These are phyloP conservation scores for Scomberomorus guttatus DNA, from an alignment of 2,797 vertebrate genomes.

Conservation along the genomic window DNA sequence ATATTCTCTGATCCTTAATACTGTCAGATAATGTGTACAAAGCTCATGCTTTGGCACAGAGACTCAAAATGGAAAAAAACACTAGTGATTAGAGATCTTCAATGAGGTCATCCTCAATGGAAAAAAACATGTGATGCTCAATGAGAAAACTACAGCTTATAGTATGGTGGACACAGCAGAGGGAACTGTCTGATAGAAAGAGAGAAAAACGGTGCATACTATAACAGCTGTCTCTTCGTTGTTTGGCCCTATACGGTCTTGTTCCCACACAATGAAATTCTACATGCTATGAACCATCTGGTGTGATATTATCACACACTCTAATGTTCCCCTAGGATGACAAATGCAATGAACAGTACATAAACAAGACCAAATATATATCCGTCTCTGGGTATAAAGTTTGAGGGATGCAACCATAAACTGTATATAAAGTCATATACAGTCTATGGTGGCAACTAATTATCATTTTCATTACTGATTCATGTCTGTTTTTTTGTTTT, in stretches of 20 bases:
- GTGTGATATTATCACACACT: slow-evolving; percentile 20
- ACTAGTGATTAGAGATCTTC: slow-evolving; percentile 47
- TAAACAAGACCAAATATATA: slow-evolving; percentile 7
- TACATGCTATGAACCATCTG: slow-evolving; percentile 12
- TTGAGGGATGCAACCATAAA: background rate
- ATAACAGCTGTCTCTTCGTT: slow-evolving; percentile 16
- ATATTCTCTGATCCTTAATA: slow-evolving; percentile 41
- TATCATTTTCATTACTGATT: background rate
- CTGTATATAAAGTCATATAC: background rate
- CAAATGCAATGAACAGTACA: background rate
- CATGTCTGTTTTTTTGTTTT: too few relatives aligned
- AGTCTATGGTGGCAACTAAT: background rate
- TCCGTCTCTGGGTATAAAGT: background rate
- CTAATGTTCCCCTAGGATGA: background rate
- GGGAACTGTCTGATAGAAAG: slow-evolving; percentile 37
- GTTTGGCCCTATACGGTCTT: slow-evolving; percentile 69
- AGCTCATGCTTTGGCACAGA: slow-evolving; percentile 41
- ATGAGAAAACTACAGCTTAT: slow-evolving; percentile 58
- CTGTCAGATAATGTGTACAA: slow-evolving; percentile 55
- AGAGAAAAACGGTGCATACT: slow-evolving; percentile 22
- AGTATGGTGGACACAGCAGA: slow-evolving; percentile 69
- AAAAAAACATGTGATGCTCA: slow-evolving; percentile 81
- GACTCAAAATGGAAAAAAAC: slow-evolving; percentile 38
- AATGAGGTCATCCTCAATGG: slow-evolving; percentile 83
- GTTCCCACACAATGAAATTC: slow-evolving; percentile 37